Evolutionary conservation across 2,888 invertebrate species (phyloP), one percentile per base, ranked within the genome.

Genomic region (Sarcophaga rosellei): DNA sequence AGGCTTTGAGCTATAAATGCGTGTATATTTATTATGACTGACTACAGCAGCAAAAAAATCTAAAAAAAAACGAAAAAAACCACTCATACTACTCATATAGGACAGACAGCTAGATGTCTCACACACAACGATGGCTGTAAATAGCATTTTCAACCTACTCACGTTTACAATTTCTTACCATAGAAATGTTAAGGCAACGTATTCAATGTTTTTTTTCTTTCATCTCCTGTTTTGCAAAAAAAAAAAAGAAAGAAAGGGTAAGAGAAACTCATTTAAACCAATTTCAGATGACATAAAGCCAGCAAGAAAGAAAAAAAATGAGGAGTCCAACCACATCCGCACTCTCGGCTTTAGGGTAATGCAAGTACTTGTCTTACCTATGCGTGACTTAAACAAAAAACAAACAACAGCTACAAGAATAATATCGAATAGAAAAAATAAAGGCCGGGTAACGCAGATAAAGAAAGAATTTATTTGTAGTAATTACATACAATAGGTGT

Each of bases 1-100:
- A 86, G 81, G 86, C 86, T 74, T 86, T 84, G 73, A 82, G 70
- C 53, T 82, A 66, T 79, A 82, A 82, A 82, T 85, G 78, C 81
- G 86, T 78, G 86, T 86, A 78, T 74, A 63, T 77, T 77, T 82
- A 73, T 82, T 77, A 82, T 77, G 77, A 77, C 44, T 72, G 82
- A 72, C 63, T 70, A 66, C 45, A 68, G 59, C 63, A 47, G 59
- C 59, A 73, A 45, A 25, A 44, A 23, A 68, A 59, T 45, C 4
- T 4, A 4, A 25, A 70, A 8, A 47, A 20, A 35, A 5, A 35
- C 57, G 4, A 47, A 20, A 20, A 2, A 35, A 63, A 25, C 25
- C 5, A 35, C 6, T n/a, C n/a, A n/a, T n/a, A n/a, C 35, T 35
- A 35, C 35, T 35, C 35, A 35, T 35, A 35, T 10, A 1, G 47